These are phyloP conservation scores for Ditula angustiorana DNA, from an alignment of 2,888 invertebrate genomes.

Conservation along the genomic window DNA sequence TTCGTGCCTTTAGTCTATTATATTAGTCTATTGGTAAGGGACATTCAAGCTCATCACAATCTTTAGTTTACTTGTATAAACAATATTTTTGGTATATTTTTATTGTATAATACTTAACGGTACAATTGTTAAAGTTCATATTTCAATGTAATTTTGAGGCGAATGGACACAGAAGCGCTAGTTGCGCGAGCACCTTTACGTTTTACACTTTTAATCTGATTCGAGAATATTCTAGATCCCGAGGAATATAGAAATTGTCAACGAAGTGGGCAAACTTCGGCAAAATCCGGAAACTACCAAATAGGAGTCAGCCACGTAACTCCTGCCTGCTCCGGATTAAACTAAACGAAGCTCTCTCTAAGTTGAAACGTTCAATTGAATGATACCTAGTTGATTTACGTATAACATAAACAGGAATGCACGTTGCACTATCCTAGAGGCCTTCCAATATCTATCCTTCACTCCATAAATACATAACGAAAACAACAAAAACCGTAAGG, in stretches of 20 bases:
- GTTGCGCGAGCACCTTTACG: no score
- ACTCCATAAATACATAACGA: no score
- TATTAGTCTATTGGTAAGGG: no score
- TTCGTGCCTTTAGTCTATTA: no score
- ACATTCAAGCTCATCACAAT: no score
- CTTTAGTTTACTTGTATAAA: no score
- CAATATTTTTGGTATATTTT: no score
- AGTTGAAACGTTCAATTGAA: slow-evolving; percentile 8
- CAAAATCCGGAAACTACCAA: not conserved
- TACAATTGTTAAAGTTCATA: no score
- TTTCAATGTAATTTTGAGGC: no score
- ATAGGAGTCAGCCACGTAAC: not conserved
- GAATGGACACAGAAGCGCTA: no score
- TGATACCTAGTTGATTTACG: slow-evolving; percentile 14
- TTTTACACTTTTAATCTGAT: not conserved
- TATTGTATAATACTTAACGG: no score
- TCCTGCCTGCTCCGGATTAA: slow-evolving; percentile 1
- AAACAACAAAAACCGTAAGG: no score
- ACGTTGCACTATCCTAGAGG: not conserved
- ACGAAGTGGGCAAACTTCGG: slow-evolving; percentile 1
- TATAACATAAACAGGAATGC: not conserved
- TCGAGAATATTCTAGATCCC: not conserved
- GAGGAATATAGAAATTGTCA: slow-evolving; percentile 3
- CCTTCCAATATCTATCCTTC: not conserved
- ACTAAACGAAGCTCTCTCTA: slow-evolving; percentile 7